Evolutionary conservation across 2,888 invertebrate species (phyloP).

Genomic region (Drosophila nigritarsus): DNA sequence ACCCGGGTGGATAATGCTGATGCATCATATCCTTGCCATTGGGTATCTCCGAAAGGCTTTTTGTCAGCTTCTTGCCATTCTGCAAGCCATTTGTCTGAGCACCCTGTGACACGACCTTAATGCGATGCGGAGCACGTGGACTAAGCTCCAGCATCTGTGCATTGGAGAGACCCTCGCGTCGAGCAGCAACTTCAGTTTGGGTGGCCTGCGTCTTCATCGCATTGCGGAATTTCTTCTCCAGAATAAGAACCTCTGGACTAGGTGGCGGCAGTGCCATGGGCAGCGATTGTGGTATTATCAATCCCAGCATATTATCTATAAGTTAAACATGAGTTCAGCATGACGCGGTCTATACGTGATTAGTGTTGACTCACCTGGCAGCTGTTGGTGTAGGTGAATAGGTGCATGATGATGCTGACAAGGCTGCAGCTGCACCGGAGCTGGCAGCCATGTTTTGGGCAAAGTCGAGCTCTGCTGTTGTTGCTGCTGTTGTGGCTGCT

Average conservation of each 20-base stretch:
- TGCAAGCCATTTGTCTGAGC: slow-evolving; percentile 94
- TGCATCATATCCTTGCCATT: slow-evolving; percentile 80
- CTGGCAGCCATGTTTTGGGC: slow-evolving; percentile 70
- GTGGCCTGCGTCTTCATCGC: slow-evolving; percentile 97
- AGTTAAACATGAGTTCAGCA: rapidly evolving
- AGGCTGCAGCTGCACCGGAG: slow-evolving; percentile 64
- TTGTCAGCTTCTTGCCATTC: slow-evolving; percentile 91
- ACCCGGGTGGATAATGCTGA: slow-evolving; percentile 58
- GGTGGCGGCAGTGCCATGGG: slow-evolving; percentile 68
- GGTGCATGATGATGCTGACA: slow-evolving; percentile 82
- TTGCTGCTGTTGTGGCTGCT: slow-evolving; percentile 46
- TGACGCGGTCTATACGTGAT: background rate
- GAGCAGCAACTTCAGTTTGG: slow-evolving; percentile 89
- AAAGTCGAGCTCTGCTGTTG: slow-evolving; percentile 55
- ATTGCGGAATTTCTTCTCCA: slow-evolving; percentile 92
- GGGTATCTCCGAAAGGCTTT: slow-evolving; percentile 93
- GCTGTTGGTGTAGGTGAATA: slow-evolving; percentile 75
- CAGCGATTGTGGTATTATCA: slow-evolving; percentile 71
- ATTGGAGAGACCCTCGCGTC: slow-evolving; percentile 88
- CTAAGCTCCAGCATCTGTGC: slow-evolving; percentile 90
- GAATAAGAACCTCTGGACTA: slow-evolving; percentile 84
- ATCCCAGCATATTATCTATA: slow-evolving; percentile 65
- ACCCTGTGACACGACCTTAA: slow-evolving; percentile 95
- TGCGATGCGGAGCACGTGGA: slow-evolving; percentile 91
- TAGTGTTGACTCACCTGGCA: slow-evolving; percentile 54